Evolutionary conservation across 2,113 vertebrate genomes (phyloP), one percentile per base, ranked within the genome.

Genomic region (Ahaetulla prasina): DNA sequence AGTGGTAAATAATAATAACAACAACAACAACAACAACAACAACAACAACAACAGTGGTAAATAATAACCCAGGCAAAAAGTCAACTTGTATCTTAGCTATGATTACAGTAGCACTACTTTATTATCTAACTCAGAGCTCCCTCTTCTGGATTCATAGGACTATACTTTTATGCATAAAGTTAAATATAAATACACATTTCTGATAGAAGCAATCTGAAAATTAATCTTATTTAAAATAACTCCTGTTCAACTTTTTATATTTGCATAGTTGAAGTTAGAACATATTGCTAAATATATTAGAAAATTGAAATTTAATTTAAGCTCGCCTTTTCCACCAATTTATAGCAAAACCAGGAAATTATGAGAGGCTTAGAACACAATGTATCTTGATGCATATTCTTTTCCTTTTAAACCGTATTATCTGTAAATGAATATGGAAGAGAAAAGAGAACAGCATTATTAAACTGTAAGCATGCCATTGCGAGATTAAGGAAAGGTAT

Each of bases 51-150:
- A n/a, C n/a, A n/a, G n/a, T n/a, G n/a, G 18, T 22, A 39, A 74
- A 22, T 80, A n/a, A 74, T 74, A 80, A 39, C 3, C 4, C 7
- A 49, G 35, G 86, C 22, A 16, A 45, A 90, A 35, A 4, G 68
- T 25, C 45, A 35, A 14, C n/a, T 25, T 1, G 0, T 27, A n/a
- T 52, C n/a, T 50, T 30, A n/a, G 27, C 25, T 60, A 49, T 47
- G n/a, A 8, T 35, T 30, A 20, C 27, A 35, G 6, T 5, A 85
- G 43, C 3, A 10, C 30, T 49, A 55, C 39, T 1, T 8, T 16
- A 87, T 92, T 8, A 23, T 53, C 89, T 85, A 90, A 85, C 90
- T 91, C 84, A 54, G 94, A 92, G 91, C 90, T 92, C 91, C 94
- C 92, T 89, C 93, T 93, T 93, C 92, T 68, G 90, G 90, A 55